These are phyloP conservation scores for Chrysina gloriosa DNA, from an alignment of 2,888 invertebrate species.

Conservation along the genomic window DNA sequence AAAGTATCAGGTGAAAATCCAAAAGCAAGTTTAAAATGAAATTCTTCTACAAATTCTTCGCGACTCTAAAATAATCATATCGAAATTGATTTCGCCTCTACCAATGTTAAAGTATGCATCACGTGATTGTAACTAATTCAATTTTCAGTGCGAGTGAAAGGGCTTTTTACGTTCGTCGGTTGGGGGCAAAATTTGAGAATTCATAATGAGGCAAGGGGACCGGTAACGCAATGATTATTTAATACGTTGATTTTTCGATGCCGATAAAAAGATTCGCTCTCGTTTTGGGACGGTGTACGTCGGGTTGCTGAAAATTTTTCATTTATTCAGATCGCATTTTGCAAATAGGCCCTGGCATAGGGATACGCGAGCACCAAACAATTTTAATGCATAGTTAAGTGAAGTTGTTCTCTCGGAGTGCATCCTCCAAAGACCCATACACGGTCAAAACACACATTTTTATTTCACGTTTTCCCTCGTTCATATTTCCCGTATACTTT, in stretches of 20 bases:
- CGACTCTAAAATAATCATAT: conserved; percentile 4
- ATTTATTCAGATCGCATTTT: conserved; percentile 42
- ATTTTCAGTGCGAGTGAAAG: neutral
- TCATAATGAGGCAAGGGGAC: conserved; percentile 16
- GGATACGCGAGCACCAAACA: conserved; percentile 29
- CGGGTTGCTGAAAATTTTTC: conserved; percentile 36
- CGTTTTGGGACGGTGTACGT: conserved; percentile 11
- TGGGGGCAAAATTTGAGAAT: conserved; percentile 20
- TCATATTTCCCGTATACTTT: conserved; percentile 36
- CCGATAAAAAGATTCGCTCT: conserved; percentile 25
- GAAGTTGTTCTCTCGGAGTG: conserved; percentile 45
- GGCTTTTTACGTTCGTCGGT: conserved; percentile 8
- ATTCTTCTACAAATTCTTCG: neutral
- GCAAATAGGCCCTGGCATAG: conserved; percentile 33
- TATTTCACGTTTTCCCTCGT: conserved; percentile 34
- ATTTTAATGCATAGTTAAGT: conserved; percentile 52
- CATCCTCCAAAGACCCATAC: conserved; percentile 50
- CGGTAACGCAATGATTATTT: conserved; percentile 14
- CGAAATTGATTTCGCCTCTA: neutral
- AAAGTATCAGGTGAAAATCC: no score
- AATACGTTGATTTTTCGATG: conserved; percentile 25
- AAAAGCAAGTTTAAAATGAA: no score
- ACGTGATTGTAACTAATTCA: conserved; percentile 19
- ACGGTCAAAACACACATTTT: conserved; percentile 46
- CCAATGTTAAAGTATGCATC: conserved; percentile 6